Conservation (phyloP, 2,113 vertebrate genomes). For the Chamaetylas fuelleborni region DNA sequence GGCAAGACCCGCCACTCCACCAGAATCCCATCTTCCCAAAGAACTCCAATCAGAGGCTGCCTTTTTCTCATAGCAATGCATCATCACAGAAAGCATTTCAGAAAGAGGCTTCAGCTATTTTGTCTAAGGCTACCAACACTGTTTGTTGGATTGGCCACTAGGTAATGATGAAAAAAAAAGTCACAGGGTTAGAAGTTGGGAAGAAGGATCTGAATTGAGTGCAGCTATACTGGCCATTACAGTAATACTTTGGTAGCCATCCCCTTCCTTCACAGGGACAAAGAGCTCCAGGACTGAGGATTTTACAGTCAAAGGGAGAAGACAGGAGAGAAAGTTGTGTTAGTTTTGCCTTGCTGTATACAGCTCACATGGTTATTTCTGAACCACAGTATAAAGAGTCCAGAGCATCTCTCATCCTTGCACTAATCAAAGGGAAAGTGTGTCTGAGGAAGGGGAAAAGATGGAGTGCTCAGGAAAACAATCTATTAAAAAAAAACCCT, state of each 20-base stretch:
- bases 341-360: conserved; percentile 14
- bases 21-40: conserved; percentile 11
- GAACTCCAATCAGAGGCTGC: neutral
- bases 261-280: conserved; percentile 75
- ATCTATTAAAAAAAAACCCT: conserved; percentile 63
- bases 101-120: conserved; percentile 33
- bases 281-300: conserved; percentile 31
- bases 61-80: conserved; percentile 16
- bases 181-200: conserved; percentile 43
- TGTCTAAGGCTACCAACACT: conserved; percentile 40
- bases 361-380: conserved; percentile 37
- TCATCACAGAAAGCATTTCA: conserved; percentile 54
- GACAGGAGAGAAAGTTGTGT: neutral
- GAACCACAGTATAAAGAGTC: neutral
- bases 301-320: neutral
- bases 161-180: conserved; percentile 11
- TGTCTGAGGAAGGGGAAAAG: conserved; percentile 34
- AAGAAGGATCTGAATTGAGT: conserved; percentile 22
- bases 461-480: conserved; percentile 48
- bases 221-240: conserved; percentile 66
- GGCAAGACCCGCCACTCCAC: neutral
- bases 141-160: conserved; percentile 33
- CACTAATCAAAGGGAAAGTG: conserved; percentile 33
- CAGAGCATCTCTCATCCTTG: conserved; percentile 49
- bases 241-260: conserved; percentile 65